Conservation (phyloP, 2,888 invertebrate species). For the Leptinotarsa rubiginosa region DNA sequence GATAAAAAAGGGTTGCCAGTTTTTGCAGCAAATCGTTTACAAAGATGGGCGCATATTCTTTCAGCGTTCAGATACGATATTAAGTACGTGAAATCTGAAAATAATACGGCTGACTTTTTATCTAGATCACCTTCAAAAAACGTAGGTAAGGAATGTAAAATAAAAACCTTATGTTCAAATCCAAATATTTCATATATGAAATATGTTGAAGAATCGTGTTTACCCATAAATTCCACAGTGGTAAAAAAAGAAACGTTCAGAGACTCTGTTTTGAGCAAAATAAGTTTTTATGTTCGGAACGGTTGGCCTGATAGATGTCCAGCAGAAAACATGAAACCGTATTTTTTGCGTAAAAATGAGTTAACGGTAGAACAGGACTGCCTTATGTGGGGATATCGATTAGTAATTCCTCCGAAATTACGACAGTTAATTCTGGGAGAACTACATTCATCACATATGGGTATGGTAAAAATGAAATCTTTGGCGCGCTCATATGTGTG, state of each 20-base stretch:
- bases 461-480: conserved; percentile 20
- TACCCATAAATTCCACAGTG: not conserved
- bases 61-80: conserved; percentile 19
- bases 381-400: conserved; percentile 5
- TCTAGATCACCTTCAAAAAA: conserved; percentile 19
- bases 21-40: conserved; percentile 13
- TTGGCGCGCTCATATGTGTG: not conserved
- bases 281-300: conserved; percentile 23
- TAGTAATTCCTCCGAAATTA: conserved; percentile 23
- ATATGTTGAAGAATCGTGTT: not conserved
- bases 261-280: conserved; percentile 16
- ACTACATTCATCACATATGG: conserved; percentile 1
- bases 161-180: not conserved
- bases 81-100: conserved; percentile 6
- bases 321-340: conserved; percentile 2
- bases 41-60: conserved; percentile 29
- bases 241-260: conserved; percentile 1
- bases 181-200: not conserved
- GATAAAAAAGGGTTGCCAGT: too few species aligned
- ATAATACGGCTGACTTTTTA: conserved; percentile 31
- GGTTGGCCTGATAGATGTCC: conserved; percentile 9
- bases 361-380: conserved; percentile 21
- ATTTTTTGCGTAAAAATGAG: conserved; percentile 26
- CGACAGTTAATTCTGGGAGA: not conserved
- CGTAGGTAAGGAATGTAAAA: too few species aligned